phyloP scores from a whole-genome alignment of 2,113 vertebrate species.

The Mustelus asterias region DNA sequence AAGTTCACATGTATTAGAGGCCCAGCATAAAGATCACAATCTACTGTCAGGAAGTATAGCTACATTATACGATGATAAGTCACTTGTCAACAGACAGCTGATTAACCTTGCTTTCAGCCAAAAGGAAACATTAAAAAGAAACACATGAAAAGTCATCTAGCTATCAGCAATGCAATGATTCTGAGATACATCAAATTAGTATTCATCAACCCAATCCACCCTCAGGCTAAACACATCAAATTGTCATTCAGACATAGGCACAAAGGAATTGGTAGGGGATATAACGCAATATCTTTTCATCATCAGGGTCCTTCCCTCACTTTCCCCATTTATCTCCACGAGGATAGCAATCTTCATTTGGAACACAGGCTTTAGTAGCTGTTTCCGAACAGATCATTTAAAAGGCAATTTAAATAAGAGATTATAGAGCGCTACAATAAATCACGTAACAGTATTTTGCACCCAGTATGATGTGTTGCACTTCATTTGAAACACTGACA shows the following conservation, averaged over 20 bases:
- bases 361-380: background rate
- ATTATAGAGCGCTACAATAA: background rate
- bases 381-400: background rate
- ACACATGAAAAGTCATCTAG: background rate
- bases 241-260: background rate
- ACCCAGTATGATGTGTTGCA: background rate
- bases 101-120: background rate
- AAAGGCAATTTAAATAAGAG: background rate
- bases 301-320: background rate
- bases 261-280: background rate
- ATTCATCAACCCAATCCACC: background rate
- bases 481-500: background rate
- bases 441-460: background rate
- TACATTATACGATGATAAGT: background rate
- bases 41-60: background rate
- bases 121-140: background rate
- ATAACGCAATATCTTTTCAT: constrained; percentile 17
- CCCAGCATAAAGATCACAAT: background rate
- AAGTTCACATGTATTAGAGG: background rate
- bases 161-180: background rate
- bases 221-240: constrained; percentile 18
- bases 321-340: constrained; percentile 21
- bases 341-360: background rate
- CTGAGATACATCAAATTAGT: constrained; percentile 10
- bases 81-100: background rate